Percentiles rank a stretch among this genome's conserved stretches.
Evolutionary conservation across 2,888 invertebrate species (phyloP).

Genomic region (Orthonychiurus folsomi): DNA sequence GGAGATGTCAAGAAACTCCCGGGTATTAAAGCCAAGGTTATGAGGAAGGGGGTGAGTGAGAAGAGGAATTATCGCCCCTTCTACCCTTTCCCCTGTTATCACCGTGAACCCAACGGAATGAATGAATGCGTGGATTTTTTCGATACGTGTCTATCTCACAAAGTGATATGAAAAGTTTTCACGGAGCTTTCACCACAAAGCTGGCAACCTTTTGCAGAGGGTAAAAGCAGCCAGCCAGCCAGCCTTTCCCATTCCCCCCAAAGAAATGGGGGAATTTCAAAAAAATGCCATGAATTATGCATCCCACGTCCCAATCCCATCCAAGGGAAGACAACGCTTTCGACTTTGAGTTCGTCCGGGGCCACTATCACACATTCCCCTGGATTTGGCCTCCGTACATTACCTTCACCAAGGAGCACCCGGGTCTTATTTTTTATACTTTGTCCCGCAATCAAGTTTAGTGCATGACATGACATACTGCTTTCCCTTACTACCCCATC

Average conservation of each 20-base stretch:
- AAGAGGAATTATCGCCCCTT: background rate
- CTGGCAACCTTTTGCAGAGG: conserved; percentile 2
- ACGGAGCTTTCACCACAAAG: conserved; percentile 30
- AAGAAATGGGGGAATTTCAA: conserved; percentile 9
- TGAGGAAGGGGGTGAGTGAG: background rate
- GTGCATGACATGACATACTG: background rate
- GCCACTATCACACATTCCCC: no score
- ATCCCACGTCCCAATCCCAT: conserved; percentile 25
- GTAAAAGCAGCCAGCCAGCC: background rate
- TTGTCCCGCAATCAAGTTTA: conserved; percentile 1
- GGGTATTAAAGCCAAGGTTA: background rate
- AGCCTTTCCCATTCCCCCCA: conserved; percentile 26
- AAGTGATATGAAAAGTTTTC: conserved; percentile 23
- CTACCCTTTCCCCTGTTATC: background rate
- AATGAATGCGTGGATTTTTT: background rate
- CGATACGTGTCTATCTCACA: background rate
- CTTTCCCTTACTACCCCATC: conserved; percentile 9
- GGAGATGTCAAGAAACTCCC: background rate
- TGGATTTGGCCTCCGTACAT: no score
- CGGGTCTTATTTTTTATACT: conserved; percentile 1
- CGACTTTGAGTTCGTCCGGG: background rate
- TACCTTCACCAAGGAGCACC: no score
- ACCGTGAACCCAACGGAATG: background rate
- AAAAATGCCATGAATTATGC: conserved; percentile 34
- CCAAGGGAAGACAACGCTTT: background rate